These are phyloP conservation scores for Eumeta japonica DNA, from an alignment of 1,140 invertebrate species.

Conservation along the genomic window DNA sequence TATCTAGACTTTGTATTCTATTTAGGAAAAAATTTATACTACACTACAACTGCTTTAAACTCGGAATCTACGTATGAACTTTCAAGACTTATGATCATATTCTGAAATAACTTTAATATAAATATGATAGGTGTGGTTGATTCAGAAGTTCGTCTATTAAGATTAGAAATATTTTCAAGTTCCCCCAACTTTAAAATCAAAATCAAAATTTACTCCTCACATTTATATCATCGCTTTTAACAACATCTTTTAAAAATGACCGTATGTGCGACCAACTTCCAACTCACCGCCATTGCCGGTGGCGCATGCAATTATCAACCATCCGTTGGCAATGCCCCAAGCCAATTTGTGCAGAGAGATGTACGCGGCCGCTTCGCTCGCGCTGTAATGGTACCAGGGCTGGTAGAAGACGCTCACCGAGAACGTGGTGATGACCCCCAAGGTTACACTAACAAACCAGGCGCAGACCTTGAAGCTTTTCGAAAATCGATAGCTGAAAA, in stretches of 20 bases:
- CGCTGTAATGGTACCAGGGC: slow-evolving; percentile 58
- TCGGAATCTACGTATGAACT: too few relatives aligned
- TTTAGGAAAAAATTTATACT: too few relatives aligned
- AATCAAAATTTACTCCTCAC: neutral
- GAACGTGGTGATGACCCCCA: slow-evolving; percentile 60
- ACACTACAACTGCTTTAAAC: too few relatives aligned
- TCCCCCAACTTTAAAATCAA: too few relatives aligned
- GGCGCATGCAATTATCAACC: slow-evolving; percentile 70
- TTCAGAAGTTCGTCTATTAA: too few relatives aligned
- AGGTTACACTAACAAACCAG: slow-evolving; percentile 59
- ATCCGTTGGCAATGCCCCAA: slow-evolving; percentile 67
- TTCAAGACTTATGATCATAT: too few relatives aligned
- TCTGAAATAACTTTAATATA: too few relatives aligned
- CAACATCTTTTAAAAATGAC: too few relatives aligned
- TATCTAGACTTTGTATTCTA: too few relatives aligned
- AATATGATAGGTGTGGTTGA: too few relatives aligned
- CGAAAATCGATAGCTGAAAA: slow-evolving; percentile 54
- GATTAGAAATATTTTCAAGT: too few relatives aligned
- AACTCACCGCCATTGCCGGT: slow-evolving; percentile 67
- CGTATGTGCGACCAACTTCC: too few relatives aligned
- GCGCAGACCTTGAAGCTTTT: slow-evolving; percentile 53
- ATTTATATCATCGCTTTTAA: neutral
- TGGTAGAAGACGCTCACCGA: slow-evolving; percentile 64
- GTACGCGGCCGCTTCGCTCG: slow-evolving; percentile 64
- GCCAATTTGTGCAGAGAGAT: slow-evolving; percentile 64